Percentiles rank a stretch among this genome's conserved stretches.
Evolutionary conservation across 2,888 invertebrate species (phyloP).

Genomic region (Frankliniella intonsa): DNA sequence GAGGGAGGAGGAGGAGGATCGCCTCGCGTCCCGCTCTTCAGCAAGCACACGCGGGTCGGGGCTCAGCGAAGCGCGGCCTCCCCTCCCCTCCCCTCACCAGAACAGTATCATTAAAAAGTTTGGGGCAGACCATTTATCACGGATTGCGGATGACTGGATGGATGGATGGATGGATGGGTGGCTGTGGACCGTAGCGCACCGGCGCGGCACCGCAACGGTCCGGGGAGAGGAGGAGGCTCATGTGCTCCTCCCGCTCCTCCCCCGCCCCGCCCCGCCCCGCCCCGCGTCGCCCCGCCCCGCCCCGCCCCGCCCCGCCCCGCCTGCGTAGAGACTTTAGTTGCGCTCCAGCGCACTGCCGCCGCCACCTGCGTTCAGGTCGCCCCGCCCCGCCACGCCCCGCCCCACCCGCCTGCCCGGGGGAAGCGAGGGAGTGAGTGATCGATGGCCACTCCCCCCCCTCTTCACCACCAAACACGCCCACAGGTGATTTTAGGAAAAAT

Average conservation of each 20-base stretch:
- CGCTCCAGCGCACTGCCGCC: too few relatives aligned
- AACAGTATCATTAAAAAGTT: conserved; percentile 15
- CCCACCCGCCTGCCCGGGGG: too few relatives aligned
- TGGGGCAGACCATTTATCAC: conserved; percentile 17
- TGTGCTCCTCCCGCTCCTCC: neutral
- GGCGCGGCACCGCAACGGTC: neutral
- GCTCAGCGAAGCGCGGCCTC: neutral
- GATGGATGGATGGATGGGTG: neutral
- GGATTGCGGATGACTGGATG: neutral
- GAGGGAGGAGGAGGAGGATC: too few relatives aligned
- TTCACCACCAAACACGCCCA: too few relatives aligned
- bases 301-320: neutral
- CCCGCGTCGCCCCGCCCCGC: neutral
- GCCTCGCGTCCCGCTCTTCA: too few relatives aligned
- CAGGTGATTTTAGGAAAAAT: too few relatives aligned
- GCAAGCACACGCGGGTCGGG: too few relatives aligned
- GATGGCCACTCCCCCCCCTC: too few relatives aligned
- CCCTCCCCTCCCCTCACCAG: neutral
- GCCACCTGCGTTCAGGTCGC: too few relatives aligned
- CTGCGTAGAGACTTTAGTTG: neutral
- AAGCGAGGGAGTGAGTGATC: too few relatives aligned
- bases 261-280: neutral
- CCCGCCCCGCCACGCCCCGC: too few relatives aligned
- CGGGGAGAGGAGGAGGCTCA: neutral
- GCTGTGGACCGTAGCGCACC: neutral